Conservation (phyloP, 2,888 invertebrate genomes). For the Heteromyza rotundicornis region DNA sequence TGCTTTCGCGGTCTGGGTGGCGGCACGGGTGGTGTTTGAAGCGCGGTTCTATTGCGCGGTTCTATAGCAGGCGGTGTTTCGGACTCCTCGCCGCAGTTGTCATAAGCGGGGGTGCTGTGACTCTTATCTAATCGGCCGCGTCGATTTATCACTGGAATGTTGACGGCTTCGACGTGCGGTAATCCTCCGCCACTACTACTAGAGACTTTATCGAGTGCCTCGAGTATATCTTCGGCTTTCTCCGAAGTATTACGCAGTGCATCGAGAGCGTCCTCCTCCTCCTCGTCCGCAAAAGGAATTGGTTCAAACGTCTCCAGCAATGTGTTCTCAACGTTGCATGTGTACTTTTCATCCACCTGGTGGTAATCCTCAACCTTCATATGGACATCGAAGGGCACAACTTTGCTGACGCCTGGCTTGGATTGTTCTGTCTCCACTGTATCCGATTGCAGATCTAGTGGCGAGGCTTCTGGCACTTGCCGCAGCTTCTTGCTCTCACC, state of each 20-base stretch:
- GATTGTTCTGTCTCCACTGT: conserved; percentile 42
- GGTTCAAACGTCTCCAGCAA: conserved; percentile 62
- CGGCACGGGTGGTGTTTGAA: conserved; percentile 61
- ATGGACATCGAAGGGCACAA: conserved; percentile 61
- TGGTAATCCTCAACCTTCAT: conserved; percentile 60
- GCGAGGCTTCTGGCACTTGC: conserved; percentile 41
- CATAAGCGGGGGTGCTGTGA: conserved; percentile 83
- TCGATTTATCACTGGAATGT: conserved; percentile 47
- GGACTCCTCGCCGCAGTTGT: conserved; percentile 64
- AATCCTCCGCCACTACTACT: conserved; percentile 26
- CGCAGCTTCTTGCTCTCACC: conserved; percentile 43
- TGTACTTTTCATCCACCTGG: conserved; percentile 56
- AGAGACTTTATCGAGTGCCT: conserved; percentile 32
- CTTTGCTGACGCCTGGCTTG: conserved; percentile 61
- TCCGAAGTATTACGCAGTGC: conserved; percentile 39
- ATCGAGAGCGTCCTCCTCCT: conserved; percentile 48
- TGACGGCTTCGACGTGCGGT: conserved; percentile 52
- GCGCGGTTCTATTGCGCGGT: conserved; percentile 59
- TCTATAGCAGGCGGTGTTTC: conserved; percentile 61
- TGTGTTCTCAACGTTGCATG: conserved; percentile 62
- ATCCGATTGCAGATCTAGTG: conserved; percentile 29
- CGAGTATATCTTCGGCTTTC: conserved; percentile 36
- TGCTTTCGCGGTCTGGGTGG: conserved; percentile 62
- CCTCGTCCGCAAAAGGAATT: conserved; percentile 62
- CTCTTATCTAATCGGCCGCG: conserved; percentile 76